Evolutionary conservation across 2,797 vertebrate species (phyloP), one percentile per base, ranked within the genome.

Genomic region (Champsocephalus esox): DNA sequence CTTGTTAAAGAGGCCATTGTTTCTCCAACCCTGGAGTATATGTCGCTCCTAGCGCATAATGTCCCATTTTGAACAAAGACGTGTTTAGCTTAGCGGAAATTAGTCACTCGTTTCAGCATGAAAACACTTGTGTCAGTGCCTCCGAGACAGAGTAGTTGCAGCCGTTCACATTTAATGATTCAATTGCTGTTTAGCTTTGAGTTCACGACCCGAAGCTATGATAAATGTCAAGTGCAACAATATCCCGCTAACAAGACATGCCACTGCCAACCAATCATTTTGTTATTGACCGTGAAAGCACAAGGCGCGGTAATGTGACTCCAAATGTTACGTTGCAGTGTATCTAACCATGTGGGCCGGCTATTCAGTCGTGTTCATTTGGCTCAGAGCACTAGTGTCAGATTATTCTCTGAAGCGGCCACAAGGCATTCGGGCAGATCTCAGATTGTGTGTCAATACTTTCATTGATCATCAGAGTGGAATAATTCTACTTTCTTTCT

Each of bases 191-290:
- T 92, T 87, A 75, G 87, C 89, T 86, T 71, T 49, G 50, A 92
- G 92, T 92, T 93, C 90, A 70, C 43, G 79, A 93, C 92, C 92
- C 6, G 56, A 13, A 92, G 92, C 92, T 73, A 88, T 86, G 90
- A 92, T 93, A 93, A 95, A 95, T 94, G 93, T 94, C 94, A 95
- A 89, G 77, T 76, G 59, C 80, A 66, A 90, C 87, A 88, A 87
- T 81, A 81, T 93, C 83, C 84, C 41, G 57, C 88, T 93, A 94
- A 93, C 88, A 89, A 92, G 92, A 90, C 84, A 59, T 79, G 82
- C 85, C 87, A 83, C 85, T 80, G 91, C 92, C 90, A 90, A 75
- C 84, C 91, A 88, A 92, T 92, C 90, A 81, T 91, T 82, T 87
- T 48, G 66, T 90, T 89, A 92, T 91, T 90, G 92, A 93, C 88